phyloP scores from a whole-genome alignment of 2,797 vertebrate species.

The Poecilia velifera region DNA sequence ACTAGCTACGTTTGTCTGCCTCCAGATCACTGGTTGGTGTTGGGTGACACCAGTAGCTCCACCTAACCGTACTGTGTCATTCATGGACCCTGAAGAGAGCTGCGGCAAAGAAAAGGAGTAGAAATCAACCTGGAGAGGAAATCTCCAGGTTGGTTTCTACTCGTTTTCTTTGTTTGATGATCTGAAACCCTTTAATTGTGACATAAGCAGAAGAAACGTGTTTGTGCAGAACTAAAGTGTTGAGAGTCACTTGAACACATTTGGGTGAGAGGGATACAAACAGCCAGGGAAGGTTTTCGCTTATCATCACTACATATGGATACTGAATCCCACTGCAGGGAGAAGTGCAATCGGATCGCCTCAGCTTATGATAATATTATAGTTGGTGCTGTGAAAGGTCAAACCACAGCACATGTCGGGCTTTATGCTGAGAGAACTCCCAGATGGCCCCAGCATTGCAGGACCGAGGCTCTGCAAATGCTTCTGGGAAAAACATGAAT shows the following conservation, averaged over 20 bases:
- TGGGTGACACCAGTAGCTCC: too few species aligned
- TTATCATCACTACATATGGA: slow-evolving; percentile 62
- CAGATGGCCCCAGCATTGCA: slow-evolving; percentile 74
- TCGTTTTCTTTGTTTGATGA: not conserved
- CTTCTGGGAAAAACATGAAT: slow-evolving; percentile 60
- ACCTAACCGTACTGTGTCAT: too few species aligned
- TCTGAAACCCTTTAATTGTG: not conserved
- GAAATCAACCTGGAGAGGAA: too few species aligned
- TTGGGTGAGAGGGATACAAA: slow-evolving; percentile 16
- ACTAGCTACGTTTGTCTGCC: too few species aligned
- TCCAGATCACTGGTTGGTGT: too few species aligned
- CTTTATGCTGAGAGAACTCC: slow-evolving; percentile 67
- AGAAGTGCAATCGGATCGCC: slow-evolving; percentile 70
- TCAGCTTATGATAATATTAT: slow-evolving; percentile 85
- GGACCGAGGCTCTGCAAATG: slow-evolving; percentile 63
- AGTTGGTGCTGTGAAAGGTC: slow-evolving; percentile 84
- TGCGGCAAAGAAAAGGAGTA: too few species aligned
- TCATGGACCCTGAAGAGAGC: too few species aligned
- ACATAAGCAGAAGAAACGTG: not conserved
- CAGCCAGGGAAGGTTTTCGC: slow-evolving; percentile 36
- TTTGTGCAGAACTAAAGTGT: not conserved
- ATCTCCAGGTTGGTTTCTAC: not conserved
- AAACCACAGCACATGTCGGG: slow-evolving; percentile 75
- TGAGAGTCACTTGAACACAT: not conserved
- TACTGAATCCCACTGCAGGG: slow-evolving; percentile 57